Evolutionary conservation across 2,888 invertebrate genomes (phyloP), one percentile per base, ranked within the genome.

Genomic region (Julus scanicus): DNA sequence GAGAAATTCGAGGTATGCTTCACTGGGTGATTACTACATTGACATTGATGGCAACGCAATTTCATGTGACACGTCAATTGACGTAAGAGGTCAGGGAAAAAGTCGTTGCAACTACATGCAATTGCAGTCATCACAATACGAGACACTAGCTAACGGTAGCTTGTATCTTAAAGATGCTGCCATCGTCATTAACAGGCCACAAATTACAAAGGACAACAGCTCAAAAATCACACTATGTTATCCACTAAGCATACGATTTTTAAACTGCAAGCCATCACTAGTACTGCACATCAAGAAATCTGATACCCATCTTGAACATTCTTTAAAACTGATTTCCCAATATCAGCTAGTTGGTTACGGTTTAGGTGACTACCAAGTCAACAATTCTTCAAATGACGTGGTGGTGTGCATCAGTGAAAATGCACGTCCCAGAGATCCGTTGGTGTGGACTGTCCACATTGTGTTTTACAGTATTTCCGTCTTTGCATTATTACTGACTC

Each of bases 401-500:
- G 20, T 49, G 29, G 8, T 49, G n/a, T 85, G 20, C 84, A 37
- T 39, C 39, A 49, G 29, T 37, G 17, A 37, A 49, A 37, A 84
- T 11, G 44, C 17, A 37, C 85, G 9, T 20, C 49, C n/a, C 17
- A 29, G 40, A 83, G 84, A 9, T 57, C 40, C 49, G 9, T 17
- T 44, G 17, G 44, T 53, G 48, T 57, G n/a, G 13, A 85, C 40
- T 4, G 48, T 84, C 1, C 48, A 44, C 48, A 40, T 44, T 8
- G 48, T 84, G 48, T 84, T 86, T 86, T 86, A 86, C 53, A 20
- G 57, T 20, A 86, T 86, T 20, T 84, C 84, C 5, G 48, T 49
- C 15, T 44, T 49, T 17, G 44, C 48, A 1, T 29, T 86, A 48
- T 17, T 57, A n/a, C n/a, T 86, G 17, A 86, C 86, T 8, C 11